Percentiles rank a stretch among this genome's conserved stretches.
phyloP scores from a whole-genome alignment of 2,113 vertebrate genomes.

The Macrotus californicus region DNA sequence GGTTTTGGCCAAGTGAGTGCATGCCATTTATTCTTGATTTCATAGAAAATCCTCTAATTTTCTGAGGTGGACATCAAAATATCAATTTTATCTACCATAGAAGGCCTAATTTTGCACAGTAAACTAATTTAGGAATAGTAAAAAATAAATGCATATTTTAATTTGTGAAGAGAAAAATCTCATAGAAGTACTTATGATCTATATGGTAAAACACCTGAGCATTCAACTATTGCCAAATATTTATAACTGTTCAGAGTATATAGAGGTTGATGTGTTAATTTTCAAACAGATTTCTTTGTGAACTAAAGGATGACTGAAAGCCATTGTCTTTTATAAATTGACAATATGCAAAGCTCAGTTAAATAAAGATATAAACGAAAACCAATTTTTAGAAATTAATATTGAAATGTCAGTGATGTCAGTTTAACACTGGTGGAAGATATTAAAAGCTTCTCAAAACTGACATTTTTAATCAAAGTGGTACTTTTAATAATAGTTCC shows the following conservation, averaged over 20 bases:
- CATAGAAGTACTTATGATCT: neutral
- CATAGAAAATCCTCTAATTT: neutral
- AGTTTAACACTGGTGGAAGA: slow-evolving; percentile 52
- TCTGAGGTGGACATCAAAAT: neutral
- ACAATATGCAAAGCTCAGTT: slow-evolving; percentile 37
- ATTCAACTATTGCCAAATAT: neutral
- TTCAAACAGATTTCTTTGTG: slow-evolving; percentile 21
- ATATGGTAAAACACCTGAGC: neutral
- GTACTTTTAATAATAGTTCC: slow-evolving; percentile 65
- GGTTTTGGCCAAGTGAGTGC: neutral
- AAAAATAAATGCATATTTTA: neutral
- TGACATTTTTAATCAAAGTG: slow-evolving; percentile 73
- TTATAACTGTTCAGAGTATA: neutral
- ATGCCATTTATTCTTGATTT: neutral
- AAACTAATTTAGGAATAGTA: neutral
- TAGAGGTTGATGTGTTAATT: neutral
- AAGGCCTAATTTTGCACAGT: neutral
- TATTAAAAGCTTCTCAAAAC: slow-evolving; percentile 70
- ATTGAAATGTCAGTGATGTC: slow-evolving; percentile 67
- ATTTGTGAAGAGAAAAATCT: neutral
- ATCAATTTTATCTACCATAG: neutral
- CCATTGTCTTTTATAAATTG: slow-evolving; percentile 10
- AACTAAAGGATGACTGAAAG: slow-evolving; percentile 19
- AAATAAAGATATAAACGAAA: slow-evolving; percentile 53
- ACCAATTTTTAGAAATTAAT: slow-evolving; percentile 58